Evolutionary conservation across 2,113 vertebrate species (phyloP), one percentile per base, ranked within the genome.

Genomic region (Notothenia coriiceps): DNA sequence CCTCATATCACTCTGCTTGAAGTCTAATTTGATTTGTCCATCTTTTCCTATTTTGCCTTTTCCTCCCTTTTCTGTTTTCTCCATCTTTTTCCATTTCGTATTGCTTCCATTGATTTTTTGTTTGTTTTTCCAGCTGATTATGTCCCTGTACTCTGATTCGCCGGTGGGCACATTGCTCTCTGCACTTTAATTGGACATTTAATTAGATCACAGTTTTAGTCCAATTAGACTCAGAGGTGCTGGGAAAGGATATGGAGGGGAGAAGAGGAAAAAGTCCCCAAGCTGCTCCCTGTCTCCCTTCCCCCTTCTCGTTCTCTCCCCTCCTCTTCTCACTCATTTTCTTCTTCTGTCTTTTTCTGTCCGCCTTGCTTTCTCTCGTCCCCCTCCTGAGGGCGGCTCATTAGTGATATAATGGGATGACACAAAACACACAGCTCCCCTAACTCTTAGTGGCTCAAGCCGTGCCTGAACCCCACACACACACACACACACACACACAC

Each of bases 151-250:
- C 93, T 92, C 92, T 89, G 88, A 92, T 93, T 94, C 63, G 94
- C 94, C 92, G 72, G 81, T 90, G 92, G 95, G 92, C 94, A 95
- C 92, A 92, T 93, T 92, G 94, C 94, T 94, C 91, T 90, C 93
- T 94, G 91, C 92, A 89, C 94, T 92, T 94, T 95, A 96, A 96
- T 96, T 96, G 94, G 95, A 95, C 92, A 93, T 95, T 95, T 96
- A 95, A 96, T 96, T 96, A 94, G 94, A 96, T 96, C 94, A 95
- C 94, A 94, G 91, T 94, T 96, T 95, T 95, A 92, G 94, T 94
- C 94, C 95, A 95, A 95, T 95, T 95, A 95, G 92, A 93, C 92
- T 89, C 83, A 81, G 90, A 92, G 91, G 90, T 92, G 88, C 82
- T 66, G 81, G 84, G 70, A 85, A 77, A 70, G 77, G 83, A 84